A percentile compares a stretch with the other conserved stretches of the same genome.
Evolutionary conservation across 2,797 vertebrate species (phyloP).

Genomic region (Esox masquinongy): DNA sequence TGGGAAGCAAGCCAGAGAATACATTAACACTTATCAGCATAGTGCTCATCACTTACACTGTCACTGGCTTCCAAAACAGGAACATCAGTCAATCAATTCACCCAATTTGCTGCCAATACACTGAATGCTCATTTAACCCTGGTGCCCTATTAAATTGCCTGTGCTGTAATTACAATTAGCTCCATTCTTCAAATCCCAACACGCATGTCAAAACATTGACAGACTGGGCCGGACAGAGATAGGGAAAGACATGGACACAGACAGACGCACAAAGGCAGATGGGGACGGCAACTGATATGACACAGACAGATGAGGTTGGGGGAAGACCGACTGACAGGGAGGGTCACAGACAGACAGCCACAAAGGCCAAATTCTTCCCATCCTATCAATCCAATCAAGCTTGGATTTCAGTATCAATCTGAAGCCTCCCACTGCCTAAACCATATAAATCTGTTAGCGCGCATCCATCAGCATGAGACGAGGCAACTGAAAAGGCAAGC

Average conservation of each 20-base stretch:
- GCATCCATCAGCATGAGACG: conserved; percentile 8
- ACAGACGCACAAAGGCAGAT: not conserved
- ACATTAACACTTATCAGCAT: not conserved
- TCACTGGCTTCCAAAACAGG: not conserved
- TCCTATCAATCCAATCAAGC: not conserved
- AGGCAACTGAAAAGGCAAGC: conserved; percentile 1
- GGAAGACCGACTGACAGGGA: not conserved
- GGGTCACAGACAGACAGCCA: not conserved
- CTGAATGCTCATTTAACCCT: conserved; percentile 45
- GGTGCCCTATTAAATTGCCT: conserved; percentile 40
- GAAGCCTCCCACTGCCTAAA: not conserved
- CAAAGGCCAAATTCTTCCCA: not conserved
- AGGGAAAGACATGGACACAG: not conserved
- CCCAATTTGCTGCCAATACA: conserved; percentile 10
- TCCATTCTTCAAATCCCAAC: not conserved
- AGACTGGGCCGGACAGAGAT: not conserved
- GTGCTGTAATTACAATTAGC: conserved; percentile 37
- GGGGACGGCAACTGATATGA: too few relatives aligned
- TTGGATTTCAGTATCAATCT: not conserved
- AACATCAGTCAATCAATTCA: conserved; percentile 13
- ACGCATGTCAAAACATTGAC: not conserved
- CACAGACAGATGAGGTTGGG: too few relatives aligned
- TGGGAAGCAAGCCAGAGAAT: not conserved
- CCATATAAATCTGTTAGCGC: conserved; percentile 6
- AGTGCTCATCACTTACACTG: not conserved